Conservation (phyloP, 2,113 vertebrate species). For the Neolamprologus variostigma region DNA sequence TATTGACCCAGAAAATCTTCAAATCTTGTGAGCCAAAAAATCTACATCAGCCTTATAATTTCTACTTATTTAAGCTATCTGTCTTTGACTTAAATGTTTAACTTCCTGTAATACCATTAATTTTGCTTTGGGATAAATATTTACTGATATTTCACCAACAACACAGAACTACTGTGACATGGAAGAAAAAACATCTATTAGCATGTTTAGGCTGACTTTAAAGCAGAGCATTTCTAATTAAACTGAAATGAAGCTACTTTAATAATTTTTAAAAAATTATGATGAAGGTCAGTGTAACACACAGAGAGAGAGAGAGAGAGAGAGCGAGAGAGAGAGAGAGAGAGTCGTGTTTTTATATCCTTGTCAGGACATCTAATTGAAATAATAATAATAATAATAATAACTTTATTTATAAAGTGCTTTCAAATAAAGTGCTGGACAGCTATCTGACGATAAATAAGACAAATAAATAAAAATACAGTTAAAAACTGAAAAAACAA, state of each 20-base stretch:
- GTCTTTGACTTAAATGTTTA: background rate
- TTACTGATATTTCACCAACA: background rate
- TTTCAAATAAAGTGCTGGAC: background rate
- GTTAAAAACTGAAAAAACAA: background rate
- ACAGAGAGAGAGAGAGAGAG: fast-evolving
- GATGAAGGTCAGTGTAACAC: background rate
- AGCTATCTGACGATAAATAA: background rate
- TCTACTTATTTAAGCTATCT: background rate
- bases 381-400: background rate
- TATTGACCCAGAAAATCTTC: background rate
- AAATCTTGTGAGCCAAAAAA: background rate
- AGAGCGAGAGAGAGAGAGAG: background rate
- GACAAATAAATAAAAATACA: background rate
- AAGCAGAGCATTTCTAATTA: background rate
- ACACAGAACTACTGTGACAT: background rate
- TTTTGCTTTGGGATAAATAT: background rate
- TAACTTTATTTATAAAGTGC: background rate
- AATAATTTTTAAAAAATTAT: background rate
- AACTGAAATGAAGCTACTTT: background rate
- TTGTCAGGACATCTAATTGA: background rate
- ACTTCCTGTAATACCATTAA: background rate
- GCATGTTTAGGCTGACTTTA: background rate
- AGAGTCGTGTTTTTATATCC: background rate
- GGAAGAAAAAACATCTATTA: background rate
- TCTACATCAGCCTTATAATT: background rate